phyloP scores from a whole-genome alignment of 1,140 invertebrate species.

The Drosophila tsacasi region DNA sequence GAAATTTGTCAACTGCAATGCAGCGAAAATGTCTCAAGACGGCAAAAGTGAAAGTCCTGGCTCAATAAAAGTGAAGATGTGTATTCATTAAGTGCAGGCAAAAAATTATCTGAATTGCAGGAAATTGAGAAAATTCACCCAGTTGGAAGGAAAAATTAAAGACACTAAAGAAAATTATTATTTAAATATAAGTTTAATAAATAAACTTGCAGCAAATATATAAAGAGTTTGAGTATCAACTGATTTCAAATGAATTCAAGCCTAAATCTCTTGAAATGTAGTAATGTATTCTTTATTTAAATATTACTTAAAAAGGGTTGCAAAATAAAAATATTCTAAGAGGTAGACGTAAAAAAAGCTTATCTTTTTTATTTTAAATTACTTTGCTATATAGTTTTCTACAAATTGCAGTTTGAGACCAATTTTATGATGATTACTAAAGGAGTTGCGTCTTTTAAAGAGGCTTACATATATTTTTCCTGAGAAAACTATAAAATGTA shows the following conservation, averaged over 20 bases:
- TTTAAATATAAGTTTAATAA: no score
- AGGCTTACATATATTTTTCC: no score
- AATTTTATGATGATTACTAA: neutral
- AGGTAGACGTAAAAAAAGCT: no score
- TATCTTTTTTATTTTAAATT: no score
- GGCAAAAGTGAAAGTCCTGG: conserved; percentile 32
- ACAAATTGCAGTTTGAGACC: neutral
- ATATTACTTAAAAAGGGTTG: no score
- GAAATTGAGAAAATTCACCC: neutral
- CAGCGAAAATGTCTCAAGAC: conserved; percentile 50
- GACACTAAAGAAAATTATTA: no score
- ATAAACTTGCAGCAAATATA: no score
- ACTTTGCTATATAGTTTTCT: neutral
- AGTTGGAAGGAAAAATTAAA: neutral
- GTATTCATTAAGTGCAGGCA: neutral
- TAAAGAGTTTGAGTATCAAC: no score
- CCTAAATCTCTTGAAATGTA: no score
- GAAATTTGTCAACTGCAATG: conserved; percentile 69
- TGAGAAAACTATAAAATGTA: neutral
- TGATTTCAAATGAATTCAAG: no score
- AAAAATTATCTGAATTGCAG: conserved; percentile 3
- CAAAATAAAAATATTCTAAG: no score
- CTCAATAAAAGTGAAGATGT: conserved; percentile 48
- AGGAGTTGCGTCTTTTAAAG: neutral
- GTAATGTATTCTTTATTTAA: no score